Evolutionary conservation across 2,797 vertebrate genomes (phyloP).

Genomic region (Pipistrellus pygmaeus): DNA sequence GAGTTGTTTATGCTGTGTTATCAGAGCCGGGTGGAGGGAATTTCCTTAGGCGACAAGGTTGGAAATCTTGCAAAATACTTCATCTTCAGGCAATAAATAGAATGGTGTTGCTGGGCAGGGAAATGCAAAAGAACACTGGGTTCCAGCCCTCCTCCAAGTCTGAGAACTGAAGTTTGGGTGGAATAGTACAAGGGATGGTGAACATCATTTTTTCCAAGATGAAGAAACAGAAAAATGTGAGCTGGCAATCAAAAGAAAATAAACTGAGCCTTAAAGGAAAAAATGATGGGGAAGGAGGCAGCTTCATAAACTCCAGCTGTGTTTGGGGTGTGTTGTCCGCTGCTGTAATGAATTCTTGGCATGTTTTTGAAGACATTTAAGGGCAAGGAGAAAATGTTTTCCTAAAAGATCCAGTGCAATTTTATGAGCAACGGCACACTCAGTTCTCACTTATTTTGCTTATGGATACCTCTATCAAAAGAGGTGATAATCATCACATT

Average conservation of each 20-base stretch:
- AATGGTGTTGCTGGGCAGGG: conserved; percentile 45
- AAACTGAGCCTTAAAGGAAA: conserved; percentile 61
- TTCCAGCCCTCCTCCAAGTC: conserved; percentile 25
- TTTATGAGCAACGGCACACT: conserved; percentile 48
- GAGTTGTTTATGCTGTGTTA: conserved; percentile 69
- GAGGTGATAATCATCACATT: conserved; percentile 59
- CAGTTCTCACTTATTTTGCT: not conserved
- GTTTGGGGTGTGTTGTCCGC: conserved; percentile 71
- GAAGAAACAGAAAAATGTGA: conserved; percentile 62
- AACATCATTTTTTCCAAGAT: conserved; percentile 22
- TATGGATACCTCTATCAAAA: conserved; percentile 63
- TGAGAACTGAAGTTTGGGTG: not conserved
- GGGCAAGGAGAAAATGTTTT: conserved; percentile 58
- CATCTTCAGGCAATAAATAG: conserved; percentile 59
- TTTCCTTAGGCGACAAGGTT: conserved; percentile 62
- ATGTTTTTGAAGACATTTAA: conserved; percentile 64
- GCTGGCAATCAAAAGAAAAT: conserved; percentile 64
- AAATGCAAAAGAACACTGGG: not conserved
- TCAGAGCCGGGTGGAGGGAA: conserved; percentile 58
- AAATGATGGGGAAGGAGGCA: conserved; percentile 52
- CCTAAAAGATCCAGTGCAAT: conserved; percentile 37
- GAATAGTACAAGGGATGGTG: not conserved
- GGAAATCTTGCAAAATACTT: conserved; percentile 77
- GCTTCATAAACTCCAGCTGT: conserved; percentile 19
- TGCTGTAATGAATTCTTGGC: conserved; percentile 75